Conservation (phyloP, 2,113 vertebrate species). For the Sterna hirundo region DNA sequence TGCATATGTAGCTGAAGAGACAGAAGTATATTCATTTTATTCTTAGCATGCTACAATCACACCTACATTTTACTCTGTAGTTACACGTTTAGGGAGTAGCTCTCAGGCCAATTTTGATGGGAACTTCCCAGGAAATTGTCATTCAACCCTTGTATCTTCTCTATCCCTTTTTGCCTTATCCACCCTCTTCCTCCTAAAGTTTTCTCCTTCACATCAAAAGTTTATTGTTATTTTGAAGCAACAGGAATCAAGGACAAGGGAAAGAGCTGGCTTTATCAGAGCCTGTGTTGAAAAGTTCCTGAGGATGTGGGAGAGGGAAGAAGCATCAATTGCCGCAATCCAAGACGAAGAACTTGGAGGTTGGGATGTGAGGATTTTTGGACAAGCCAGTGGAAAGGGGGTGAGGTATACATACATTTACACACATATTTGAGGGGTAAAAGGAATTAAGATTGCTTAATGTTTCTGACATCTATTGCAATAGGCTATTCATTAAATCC, state of each 20-base stretch:
- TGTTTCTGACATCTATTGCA: neutral
- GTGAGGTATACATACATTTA: neutral
- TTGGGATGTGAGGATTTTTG: neutral
- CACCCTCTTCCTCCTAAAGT: neutral
- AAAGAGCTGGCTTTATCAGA: neutral
- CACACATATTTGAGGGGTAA: neutral
- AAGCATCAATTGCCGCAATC: neutral
- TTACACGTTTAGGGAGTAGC: neutral
- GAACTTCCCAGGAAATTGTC: neutral
- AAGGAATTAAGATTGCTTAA: neutral
- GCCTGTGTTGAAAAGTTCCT: neutral
- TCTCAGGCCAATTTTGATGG: neutral
- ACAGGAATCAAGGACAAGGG: neutral
- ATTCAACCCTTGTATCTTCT: neutral
- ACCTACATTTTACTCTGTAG: neutral
- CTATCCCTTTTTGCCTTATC: neutral
- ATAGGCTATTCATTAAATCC: neutral
- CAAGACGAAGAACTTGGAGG: neutral
- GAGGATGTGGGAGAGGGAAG: neutral
- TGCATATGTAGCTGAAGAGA: neutral
- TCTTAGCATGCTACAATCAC: neutral
- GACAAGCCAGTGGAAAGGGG: neutral
- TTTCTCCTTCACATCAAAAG: neutral
- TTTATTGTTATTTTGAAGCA: conserved; percentile 1
- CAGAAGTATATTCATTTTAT: neutral